Percentiles rank a stretch among this genome's conserved stretches.
phyloP scores from a whole-genome alignment of 2,888 invertebrate genomes.

The Octonoba sinensis region DNA sequence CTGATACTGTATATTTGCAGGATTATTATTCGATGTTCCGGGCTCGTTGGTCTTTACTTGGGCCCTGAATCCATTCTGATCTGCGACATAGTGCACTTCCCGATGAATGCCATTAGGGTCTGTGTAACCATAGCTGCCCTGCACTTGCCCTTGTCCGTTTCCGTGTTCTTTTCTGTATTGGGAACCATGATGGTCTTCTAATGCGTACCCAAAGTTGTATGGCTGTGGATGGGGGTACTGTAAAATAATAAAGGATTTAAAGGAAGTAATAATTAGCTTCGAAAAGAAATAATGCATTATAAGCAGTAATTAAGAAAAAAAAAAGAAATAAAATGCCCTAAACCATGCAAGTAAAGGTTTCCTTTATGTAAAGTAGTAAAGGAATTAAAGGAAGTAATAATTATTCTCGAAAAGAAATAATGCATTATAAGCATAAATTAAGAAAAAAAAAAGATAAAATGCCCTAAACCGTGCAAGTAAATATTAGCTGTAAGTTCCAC shows the following conservation, averaged over 20 bases:
- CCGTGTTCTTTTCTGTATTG: slow-evolving; percentile 34
- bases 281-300: too few species aligned
- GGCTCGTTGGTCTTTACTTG: slow-evolving; percentile 39
- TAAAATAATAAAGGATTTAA: not conserved
- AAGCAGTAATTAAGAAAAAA: too few species aligned
- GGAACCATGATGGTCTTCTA: slow-evolving; percentile 24
- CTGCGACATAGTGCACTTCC: slow-evolving; percentile 42
- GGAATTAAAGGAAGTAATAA: too few species aligned
- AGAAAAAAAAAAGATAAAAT: too few species aligned
- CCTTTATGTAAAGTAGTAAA: too few species aligned
- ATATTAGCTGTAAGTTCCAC: too few species aligned
- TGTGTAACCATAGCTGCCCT: slow-evolving; percentile 39
- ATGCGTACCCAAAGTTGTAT: slow-evolving; percentile 32
- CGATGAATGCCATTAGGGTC: slow-evolving; percentile 21
- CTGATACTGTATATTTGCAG: slow-evolving; percentile 7
- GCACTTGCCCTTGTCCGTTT: slow-evolving; percentile 13
- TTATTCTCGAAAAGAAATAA: too few species aligned
- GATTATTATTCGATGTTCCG: slow-evolving; percentile 38
- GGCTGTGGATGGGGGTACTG: slow-evolving; percentile 27
- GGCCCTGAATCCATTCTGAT: slow-evolving; percentile 39
- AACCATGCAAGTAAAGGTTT: too few species aligned
- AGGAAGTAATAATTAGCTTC: too few species aligned
- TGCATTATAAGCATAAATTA: too few species aligned
- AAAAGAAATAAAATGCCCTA: too few species aligned
- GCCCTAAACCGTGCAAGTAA: too few species aligned